Evolutionary conservation across 2,113 vertebrate species (phyloP).

Genomic region (Cryptotis parvus): DNA sequence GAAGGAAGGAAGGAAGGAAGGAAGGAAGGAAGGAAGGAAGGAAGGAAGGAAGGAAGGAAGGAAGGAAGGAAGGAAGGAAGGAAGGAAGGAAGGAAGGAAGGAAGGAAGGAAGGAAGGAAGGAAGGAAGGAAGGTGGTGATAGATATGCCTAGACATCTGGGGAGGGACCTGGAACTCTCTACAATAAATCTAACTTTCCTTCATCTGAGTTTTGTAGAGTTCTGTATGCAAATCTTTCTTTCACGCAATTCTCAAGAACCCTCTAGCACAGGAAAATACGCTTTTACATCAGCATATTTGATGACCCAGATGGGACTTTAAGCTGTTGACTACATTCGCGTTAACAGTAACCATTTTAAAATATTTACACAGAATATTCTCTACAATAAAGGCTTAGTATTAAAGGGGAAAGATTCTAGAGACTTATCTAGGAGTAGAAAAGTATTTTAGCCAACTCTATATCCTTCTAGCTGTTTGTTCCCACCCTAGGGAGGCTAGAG

Average conservation of each 20-base stretch:
- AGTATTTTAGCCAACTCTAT: background rate
- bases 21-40: background rate
- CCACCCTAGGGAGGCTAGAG: background rate
- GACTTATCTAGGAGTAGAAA: background rate
- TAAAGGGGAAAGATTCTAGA: background rate
- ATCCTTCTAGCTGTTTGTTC: background rate
- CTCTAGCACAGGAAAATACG: too few species aligned
- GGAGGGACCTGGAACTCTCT: too few species aligned
- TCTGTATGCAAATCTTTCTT: too few species aligned
- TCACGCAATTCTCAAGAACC: too few species aligned
- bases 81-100: background rate
- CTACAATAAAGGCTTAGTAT: background rate
- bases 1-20: background rate
- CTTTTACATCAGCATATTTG: too few species aligned
- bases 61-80: background rate
- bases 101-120: background rate
- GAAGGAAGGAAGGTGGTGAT: too few species aligned
- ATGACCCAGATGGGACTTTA: too few species aligned
- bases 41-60: background rate
- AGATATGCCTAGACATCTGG: too few species aligned
- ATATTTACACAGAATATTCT: background rate
- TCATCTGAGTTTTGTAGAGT: too few species aligned
- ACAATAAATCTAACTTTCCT: too few species aligned
- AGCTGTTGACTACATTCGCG: too few species aligned
- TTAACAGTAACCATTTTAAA: constrained; percentile 23